These are phyloP conservation scores for Sminthopsis crassicaudata DNA, from an alignment of 2,113 vertebrate genomes.

Conservation along the genomic window DNA sequence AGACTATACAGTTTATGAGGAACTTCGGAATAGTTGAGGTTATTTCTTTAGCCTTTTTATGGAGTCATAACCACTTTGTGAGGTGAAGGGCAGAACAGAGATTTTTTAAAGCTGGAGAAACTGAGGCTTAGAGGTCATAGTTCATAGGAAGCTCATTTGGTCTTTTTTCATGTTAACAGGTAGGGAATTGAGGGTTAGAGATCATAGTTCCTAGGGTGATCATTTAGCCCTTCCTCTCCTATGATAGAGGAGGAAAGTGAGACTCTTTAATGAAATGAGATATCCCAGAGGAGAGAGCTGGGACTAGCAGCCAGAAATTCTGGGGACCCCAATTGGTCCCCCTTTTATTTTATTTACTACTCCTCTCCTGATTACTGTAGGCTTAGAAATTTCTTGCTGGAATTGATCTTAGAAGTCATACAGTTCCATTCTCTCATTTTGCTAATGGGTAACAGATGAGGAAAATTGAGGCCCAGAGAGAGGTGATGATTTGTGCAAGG, in stretches of 20 bases:
- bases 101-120: background rate
- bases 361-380: background rate
- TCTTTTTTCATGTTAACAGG: too few relatives aligned
- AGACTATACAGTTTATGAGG: background rate
- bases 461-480: background rate
- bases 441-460: background rate
- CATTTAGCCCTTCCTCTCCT: background rate
- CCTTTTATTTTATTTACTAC: background rate
- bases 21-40: background rate
- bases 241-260: background rate
- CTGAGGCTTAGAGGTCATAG: background rate
- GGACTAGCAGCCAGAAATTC: background rate
- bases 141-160: too few relatives aligned
- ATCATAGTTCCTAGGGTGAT: too few relatives aligned
- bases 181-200: background rate
- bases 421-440: background rate
- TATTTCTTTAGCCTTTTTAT: background rate
- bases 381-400: background rate
- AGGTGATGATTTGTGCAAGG: background rate
- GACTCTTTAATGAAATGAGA: background rate
- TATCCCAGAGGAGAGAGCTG: background rate
- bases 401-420: background rate
- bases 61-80: background rate
- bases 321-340: background rate
- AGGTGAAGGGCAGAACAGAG: background rate